phyloP scores from a whole-genome alignment of 1,140 invertebrate species.

The Micrasema longulum region DNA sequence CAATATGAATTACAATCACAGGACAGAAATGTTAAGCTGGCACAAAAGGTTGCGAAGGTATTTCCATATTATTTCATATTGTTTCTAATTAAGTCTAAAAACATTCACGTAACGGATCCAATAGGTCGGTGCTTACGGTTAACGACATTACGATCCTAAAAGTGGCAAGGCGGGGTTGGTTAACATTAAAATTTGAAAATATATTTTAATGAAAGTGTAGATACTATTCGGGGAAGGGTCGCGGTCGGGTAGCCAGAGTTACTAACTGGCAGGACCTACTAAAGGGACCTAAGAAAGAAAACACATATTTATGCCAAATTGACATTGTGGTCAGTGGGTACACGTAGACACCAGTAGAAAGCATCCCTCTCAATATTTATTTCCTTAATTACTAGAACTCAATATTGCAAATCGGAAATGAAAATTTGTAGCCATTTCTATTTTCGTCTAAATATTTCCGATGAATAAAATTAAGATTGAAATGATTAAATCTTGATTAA shows the following conservation, averaged over 20 bases:
- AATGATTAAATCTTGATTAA: neutral
- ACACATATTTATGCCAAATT: slow-evolving; percentile 18
- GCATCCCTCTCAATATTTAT: neutral
- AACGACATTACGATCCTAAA: slow-evolving; percentile 51
- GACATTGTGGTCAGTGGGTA: slow-evolving; percentile 3
- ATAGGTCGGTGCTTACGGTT: slow-evolving; percentile 53
- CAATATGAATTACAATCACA: slow-evolving; percentile 55
- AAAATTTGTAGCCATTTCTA: too few relatives aligned
- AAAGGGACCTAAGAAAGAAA: slow-evolving; percentile 4
- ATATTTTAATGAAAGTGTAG: slow-evolving; percentile 55
- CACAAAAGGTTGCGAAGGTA: slow-evolving; percentile 53
- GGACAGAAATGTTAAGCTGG: slow-evolving; percentile 51
- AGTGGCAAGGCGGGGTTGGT: slow-evolving; percentile 40
- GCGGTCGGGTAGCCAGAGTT: too few relatives aligned
- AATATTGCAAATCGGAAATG: neutral
- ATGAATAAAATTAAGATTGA: too few relatives aligned
- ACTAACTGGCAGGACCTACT: too few relatives aligned
- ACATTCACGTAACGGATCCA: slow-evolving; percentile 53
- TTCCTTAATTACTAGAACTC: neutral
- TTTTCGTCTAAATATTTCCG: too few relatives aligned
- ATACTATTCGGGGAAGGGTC: slow-evolving; percentile 37
- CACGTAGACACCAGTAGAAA: neutral
- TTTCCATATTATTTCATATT: slow-evolving; percentile 55
- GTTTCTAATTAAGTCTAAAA: slow-evolving; percentile 56
- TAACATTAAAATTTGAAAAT: slow-evolving; percentile 56